A percentile compares a stretch with the other conserved stretches of the same genome.
phyloP scores from a whole-genome alignment of 1,140 invertebrate species.

The Heliconius melpomene region DNA sequence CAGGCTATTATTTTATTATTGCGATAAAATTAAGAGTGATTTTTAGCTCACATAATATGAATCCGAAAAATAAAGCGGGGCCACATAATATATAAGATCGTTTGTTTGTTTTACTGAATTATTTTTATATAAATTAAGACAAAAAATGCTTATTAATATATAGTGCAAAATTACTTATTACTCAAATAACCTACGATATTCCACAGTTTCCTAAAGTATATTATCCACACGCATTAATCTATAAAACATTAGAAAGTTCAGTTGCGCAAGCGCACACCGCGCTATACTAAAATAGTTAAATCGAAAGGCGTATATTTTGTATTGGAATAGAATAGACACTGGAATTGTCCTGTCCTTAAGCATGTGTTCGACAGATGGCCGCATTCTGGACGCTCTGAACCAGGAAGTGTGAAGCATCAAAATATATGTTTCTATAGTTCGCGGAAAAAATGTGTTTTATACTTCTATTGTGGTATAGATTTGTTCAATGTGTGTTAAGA shows the following conservation, averaged over 20 bases:
- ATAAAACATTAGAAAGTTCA: conserved; percentile 1
- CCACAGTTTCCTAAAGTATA: not conserved
- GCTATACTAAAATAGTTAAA: conserved; percentile 12
- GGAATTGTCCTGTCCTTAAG: conserved; percentile 15
- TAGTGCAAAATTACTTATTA: too few species aligned
- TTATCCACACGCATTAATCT: not conserved
- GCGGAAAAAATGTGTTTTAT: conserved; percentile 1
- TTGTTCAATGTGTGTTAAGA: too few species aligned
- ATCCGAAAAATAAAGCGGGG: too few species aligned
- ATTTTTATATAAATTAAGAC: too few species aligned
- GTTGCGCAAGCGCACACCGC: conserved; percentile 2
- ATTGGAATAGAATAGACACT: conserved; percentile 22
- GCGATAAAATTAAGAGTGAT: not conserved
- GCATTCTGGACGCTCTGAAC: conserved; percentile 6
- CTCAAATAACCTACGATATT: not conserved
- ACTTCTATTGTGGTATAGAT: not conserved
- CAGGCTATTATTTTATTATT: not conserved
- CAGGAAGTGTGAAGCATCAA: not conserved
- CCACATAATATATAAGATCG: too few species aligned
- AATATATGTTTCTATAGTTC: not conserved
- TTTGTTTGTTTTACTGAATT: too few species aligned
- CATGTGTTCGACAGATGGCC: conserved; percentile 17
- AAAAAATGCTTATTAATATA: too few species aligned
- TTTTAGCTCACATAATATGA: not conserved
- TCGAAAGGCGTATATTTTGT: conserved; percentile 17